phyloP scores from a whole-genome alignment of 2,113 vertebrate genomes.

The Gulo gulo region DNA sequence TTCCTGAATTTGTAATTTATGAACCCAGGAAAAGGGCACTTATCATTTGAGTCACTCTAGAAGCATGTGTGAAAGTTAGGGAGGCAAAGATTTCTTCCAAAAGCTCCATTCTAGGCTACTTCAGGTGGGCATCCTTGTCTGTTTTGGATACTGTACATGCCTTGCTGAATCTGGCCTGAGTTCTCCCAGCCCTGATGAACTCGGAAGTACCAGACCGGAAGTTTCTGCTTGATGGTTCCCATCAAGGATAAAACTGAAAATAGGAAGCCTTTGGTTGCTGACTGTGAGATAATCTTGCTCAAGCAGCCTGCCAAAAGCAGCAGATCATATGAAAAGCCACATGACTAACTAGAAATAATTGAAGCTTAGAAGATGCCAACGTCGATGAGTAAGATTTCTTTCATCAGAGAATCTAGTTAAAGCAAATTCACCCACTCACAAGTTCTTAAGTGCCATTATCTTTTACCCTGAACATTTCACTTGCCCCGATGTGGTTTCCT shows the following conservation, averaged over 20 bases:
- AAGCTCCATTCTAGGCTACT: not conserved
- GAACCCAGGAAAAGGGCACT: slow-evolving; percentile 26
- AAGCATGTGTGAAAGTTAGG: not conserved
- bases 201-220: not conserved
- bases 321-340: slow-evolving; percentile 48
- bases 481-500: not conserved
- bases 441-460: slow-evolving; percentile 12
- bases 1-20: not conserved
- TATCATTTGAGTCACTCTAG: slow-evolving; percentile 39
- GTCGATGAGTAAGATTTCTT: slow-evolving; percentile 46
- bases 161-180: not conserved
- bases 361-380: slow-evolving; percentile 39
- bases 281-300: slow-evolving; percentile 51
- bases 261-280: slow-evolving; percentile 62
- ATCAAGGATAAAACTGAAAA: slow-evolving; percentile 63
- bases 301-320: slow-evolving; percentile 39
- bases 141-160: not conserved
- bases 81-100: slow-evolving; percentile 25
- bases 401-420: slow-evolving; percentile 44
- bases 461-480: not conserved
- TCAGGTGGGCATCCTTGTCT: not conserved
- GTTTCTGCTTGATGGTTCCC: slow-evolving; percentile 15
- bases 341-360: slow-evolving; percentile 62
- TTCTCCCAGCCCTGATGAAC: not conserved
- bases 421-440: slow-evolving; percentile 48